Conservation (phyloP, 37 sponge, comb jelly and placozoan species). For the Ephydatia muelleri region DNA sequence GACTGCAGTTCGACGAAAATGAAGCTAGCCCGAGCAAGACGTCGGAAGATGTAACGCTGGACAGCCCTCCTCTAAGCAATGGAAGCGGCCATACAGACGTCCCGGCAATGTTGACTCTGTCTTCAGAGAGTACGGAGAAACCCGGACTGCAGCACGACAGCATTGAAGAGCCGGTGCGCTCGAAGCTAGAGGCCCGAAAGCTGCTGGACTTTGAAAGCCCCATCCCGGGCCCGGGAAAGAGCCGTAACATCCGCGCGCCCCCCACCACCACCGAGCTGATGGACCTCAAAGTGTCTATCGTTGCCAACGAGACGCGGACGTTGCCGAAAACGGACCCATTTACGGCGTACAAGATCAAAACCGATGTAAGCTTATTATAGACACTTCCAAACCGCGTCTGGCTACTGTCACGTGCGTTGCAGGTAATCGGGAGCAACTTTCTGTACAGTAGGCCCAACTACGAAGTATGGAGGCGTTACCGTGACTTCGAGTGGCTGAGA, state of each 20-base stretch:
- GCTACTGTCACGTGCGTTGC: too few relatives aligned
- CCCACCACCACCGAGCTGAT: not conserved
- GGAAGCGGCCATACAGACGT: too few relatives aligned
- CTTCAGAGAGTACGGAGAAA: too few relatives aligned
- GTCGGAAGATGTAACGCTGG: too few relatives aligned
- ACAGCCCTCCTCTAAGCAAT: too few relatives aligned
- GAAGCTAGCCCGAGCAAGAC: too few relatives aligned
- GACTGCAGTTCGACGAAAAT: too few relatives aligned
- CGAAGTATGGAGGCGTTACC: constrained; percentile 79
- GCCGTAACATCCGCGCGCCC: not conserved
- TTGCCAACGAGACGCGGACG: constrained; percentile 38
- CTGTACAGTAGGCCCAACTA: constrained; percentile 51
- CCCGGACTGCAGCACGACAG: not conserved
- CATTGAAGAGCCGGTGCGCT: not conserved
- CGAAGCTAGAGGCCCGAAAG: constrained; percentile 5
- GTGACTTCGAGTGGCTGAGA: constrained; percentile 89
- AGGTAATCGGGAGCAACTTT: constrained; percentile 20
- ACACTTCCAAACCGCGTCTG: not conserved
- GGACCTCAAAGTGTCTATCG: constrained; percentile 50
- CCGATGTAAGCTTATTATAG: constrained; percentile 34
- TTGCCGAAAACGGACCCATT: constrained; percentile 38
- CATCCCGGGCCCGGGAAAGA: constrained; percentile 18
- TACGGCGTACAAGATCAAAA: constrained; percentile 52
- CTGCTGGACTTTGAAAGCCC: constrained; percentile 12
- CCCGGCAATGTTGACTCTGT: too few relatives aligned